Conservation (phyloP, 2,888 invertebrate genomes). For the Abscondita cerata region DNA sequence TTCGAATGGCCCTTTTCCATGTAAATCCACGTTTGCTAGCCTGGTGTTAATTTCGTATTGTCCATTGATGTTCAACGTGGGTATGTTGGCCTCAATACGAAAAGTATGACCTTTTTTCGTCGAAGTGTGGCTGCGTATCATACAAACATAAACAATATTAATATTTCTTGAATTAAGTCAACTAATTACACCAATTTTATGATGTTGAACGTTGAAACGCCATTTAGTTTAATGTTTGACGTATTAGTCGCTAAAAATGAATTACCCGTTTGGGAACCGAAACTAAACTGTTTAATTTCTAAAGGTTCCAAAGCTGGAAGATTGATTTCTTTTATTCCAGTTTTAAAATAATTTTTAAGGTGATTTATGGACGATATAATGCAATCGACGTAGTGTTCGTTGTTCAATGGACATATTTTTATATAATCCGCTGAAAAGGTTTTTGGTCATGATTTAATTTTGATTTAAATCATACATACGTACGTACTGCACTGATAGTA, state of each 20-base stretch:
- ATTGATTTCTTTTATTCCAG: neutral
- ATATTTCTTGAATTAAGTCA: neutral
- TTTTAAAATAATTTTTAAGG: neutral
- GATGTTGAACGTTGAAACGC: slow-evolving; percentile 67
- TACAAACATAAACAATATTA: no score
- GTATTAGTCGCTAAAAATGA: slow-evolving; percentile 35
- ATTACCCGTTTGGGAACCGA: neutral
- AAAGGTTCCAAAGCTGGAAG: neutral
- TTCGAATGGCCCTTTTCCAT: slow-evolving; percentile 69
- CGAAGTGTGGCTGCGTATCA: slow-evolving; percentile 1
- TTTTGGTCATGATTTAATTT: neutral
- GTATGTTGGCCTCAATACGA: slow-evolving; percentile 66
- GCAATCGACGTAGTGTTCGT: neutral
- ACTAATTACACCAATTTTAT: slow-evolving; percentile 62
- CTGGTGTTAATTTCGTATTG: slow-evolving; percentile 74
- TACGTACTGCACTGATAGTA: neutral
- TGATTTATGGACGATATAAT: neutral
- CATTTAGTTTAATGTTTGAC: slow-evolving; percentile 58
- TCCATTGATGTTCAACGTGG: slow-evolving; percentile 66
- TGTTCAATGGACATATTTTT: neutral
- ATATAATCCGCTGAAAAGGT: slow-evolving; percentile 6
- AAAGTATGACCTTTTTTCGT: slow-evolving; percentile 52
- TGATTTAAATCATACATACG: neutral
- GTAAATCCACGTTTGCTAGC: slow-evolving; percentile 66
- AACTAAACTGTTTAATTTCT: neutral